These are phyloP conservation scores for Thamnaconus septentrionalis DNA, from an alignment of 2,113 vertebrate species.

Conservation along the genomic window DNA sequence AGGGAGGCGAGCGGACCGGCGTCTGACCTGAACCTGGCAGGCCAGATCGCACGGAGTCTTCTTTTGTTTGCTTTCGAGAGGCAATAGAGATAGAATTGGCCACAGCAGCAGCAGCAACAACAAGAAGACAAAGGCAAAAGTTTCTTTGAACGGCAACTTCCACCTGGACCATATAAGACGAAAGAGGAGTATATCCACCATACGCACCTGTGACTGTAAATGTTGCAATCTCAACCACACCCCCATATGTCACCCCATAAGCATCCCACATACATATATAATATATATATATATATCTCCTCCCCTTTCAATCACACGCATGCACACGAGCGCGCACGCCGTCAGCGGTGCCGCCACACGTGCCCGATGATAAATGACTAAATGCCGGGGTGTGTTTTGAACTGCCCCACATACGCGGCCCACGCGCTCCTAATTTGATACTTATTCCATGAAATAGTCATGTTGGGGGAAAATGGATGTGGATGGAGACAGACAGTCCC, in stretches of 20 bases:
- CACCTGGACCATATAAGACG: background rate
- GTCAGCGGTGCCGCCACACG: constrained; percentile 36
- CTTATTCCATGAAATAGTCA: constrained; percentile 75
- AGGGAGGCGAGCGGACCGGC: constrained; percentile 56
- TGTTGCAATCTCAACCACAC: constrained; percentile 8
- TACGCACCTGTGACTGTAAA: constrained; percentile 21
- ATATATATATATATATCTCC: background rate
- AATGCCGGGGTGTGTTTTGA: constrained; percentile 66
- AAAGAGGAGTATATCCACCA: constrained; percentile 4
- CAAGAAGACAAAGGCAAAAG: constrained; percentile 5
- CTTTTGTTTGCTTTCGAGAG: no score
- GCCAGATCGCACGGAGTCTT: no score
- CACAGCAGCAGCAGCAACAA: background rate
- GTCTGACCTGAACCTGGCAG: no score
- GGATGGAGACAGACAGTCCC: constrained; percentile 77
- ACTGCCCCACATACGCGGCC: constrained; percentile 69
- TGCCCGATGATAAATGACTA: constrained; percentile 75
- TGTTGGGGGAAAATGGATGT: constrained; percentile 72
- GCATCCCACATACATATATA: constrained; percentile 27
- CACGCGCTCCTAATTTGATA: constrained; percentile 68
- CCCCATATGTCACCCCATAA: constrained; percentile 46
- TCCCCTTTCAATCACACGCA: constrained; percentile 23
- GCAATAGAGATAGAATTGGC: no score
- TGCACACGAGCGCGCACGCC: constrained; percentile 17
- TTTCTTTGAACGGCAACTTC: background rate